A percentile compares a stretch with the other conserved stretches of the same genome.
Conservation (phyloP, 2,888 invertebrate species). For the Ennomos quercinarius region DNA sequence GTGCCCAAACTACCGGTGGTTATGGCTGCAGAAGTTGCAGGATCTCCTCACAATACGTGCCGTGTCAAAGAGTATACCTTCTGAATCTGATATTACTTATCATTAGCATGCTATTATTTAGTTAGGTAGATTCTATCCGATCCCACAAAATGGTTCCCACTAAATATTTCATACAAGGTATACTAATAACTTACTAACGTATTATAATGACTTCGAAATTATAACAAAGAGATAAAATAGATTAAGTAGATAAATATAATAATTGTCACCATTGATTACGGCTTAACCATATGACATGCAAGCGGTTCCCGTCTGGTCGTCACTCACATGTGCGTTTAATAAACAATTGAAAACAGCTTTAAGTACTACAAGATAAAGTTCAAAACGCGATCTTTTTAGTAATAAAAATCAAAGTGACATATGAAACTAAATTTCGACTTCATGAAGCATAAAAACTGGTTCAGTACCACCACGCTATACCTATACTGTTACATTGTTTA, state of each 20-base stretch:
- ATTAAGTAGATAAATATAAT: slow-evolving; percentile 46
- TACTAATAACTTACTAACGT: too few species aligned
- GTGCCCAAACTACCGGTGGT: too few species aligned
- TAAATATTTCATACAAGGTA: too few species aligned
- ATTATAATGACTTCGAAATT: too few species aligned
- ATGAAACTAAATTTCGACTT: slow-evolving; percentile 75
- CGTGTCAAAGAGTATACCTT: too few species aligned
- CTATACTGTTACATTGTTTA: slow-evolving; percentile 62
- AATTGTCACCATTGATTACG: slow-evolving; percentile 54
- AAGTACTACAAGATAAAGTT: slow-evolving; percentile 43
- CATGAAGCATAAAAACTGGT: slow-evolving; percentile 77
- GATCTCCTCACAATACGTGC: too few species aligned
- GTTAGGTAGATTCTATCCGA: too few species aligned
- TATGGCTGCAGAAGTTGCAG: too few species aligned
- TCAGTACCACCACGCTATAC: slow-evolving; percentile 55
- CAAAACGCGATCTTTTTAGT: slow-evolving; percentile 31
- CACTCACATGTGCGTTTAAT: slow-evolving; percentile 61
- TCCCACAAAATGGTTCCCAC: too few species aligned
- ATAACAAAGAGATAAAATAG: background rate
- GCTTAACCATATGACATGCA: slow-evolving; percentile 63
- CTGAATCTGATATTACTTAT: too few species aligned
- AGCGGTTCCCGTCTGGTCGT: slow-evolving; percentile 52
- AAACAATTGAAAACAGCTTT: slow-evolving; percentile 46
- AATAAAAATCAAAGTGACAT: slow-evolving; percentile 66
- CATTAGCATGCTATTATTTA: too few species aligned